These are phyloP conservation scores for Ursus arctos DNA, from an alignment of 2,113 vertebrate species.

Conservation along the genomic window DNA sequence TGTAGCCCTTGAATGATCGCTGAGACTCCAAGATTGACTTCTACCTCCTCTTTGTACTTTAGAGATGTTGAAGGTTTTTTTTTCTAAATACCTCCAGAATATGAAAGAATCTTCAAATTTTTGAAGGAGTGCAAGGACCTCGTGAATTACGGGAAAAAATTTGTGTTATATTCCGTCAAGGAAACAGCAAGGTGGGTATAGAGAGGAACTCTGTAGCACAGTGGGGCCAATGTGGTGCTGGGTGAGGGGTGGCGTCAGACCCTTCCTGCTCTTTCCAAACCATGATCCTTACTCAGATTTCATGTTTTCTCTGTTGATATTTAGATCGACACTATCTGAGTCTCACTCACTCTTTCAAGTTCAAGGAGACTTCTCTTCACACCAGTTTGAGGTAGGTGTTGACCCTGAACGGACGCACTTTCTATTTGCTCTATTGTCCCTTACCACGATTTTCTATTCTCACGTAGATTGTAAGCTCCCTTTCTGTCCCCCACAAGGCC, in stretches of 20 bases:
- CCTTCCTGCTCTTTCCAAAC: neutral
- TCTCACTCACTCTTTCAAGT: neutral
- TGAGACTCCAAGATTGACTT: too few species aligned
- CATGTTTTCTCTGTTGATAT: neutral
- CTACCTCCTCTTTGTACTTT: neutral
- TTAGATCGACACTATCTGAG: neutral
- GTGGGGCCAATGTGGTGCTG: neutral
- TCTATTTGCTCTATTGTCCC: neutral
- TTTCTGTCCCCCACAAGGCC: neutral
- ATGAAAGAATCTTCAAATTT: constrained; percentile 92
- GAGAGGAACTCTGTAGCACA: neutral
- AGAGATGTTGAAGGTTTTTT: neutral
- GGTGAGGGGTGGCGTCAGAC: neutral
- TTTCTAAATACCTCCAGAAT: constrained; percentile 88
- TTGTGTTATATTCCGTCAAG: constrained; percentile 95
- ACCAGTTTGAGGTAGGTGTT: neutral
- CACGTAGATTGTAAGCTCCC: neutral
- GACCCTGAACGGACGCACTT: neutral
- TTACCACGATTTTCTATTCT: neutral
- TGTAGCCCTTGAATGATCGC: too few species aligned
- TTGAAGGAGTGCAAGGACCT: constrained; percentile 94
- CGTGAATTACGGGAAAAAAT: constrained; percentile 91
- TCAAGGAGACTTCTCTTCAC: neutral
- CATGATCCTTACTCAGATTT: neutral
- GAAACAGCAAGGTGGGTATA: constrained; percentile 93